Percentiles rank a stretch among this genome's conserved stretches.
These are phyloP conservation scores for Allacma fusca DNA, from an alignment of 2,888 invertebrate genomes.

Conservation along the genomic window DNA sequence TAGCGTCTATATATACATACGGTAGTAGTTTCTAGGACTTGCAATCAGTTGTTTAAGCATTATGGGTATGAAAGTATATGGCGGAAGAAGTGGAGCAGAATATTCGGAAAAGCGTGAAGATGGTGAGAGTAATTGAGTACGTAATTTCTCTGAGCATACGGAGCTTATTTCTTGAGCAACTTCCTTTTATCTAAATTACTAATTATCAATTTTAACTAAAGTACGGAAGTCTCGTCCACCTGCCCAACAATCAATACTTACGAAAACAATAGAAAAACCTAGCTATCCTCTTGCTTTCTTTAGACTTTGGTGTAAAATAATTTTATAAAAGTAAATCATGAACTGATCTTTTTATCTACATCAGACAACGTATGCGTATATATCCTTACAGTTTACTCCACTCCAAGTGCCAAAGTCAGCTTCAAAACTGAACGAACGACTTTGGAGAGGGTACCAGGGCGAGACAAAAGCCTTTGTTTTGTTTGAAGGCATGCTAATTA, in stretches of 20 bases:
- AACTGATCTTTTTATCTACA: too few relatives aligned
- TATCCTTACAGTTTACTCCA: too few relatives aligned
- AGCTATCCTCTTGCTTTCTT: too few relatives aligned
- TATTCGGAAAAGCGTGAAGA: neutral
- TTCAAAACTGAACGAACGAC: too few relatives aligned
- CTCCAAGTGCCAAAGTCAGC: too few relatives aligned
- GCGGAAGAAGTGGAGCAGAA: constrained; percentile 3
- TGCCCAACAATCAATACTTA: constrained; percentile 11
- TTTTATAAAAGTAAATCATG: too few relatives aligned
- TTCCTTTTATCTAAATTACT: constrained; percentile 19
- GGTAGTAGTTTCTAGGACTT: too few relatives aligned
- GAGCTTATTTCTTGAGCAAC: neutral
- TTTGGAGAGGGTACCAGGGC: too few relatives aligned
- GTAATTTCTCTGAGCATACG: neutral
- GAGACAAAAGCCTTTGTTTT: too few relatives aligned
- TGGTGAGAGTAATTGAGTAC: constrained; percentile 13
- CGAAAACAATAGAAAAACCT: neutral
- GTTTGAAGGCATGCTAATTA: constrained; percentile 19
- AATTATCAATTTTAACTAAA: constrained; percentile 11
- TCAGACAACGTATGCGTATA: too few relatives aligned
- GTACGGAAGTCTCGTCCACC: neutral
- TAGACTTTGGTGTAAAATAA: too few relatives aligned
- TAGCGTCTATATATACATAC: neutral
- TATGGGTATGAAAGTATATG: neutral
- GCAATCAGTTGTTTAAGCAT: too few relatives aligned